Percentiles rank a stretch among this genome's conserved stretches.
phyloP scores from a whole-genome alignment of 2,113 vertebrate species.

The Tiliqua scincoides region DNA sequence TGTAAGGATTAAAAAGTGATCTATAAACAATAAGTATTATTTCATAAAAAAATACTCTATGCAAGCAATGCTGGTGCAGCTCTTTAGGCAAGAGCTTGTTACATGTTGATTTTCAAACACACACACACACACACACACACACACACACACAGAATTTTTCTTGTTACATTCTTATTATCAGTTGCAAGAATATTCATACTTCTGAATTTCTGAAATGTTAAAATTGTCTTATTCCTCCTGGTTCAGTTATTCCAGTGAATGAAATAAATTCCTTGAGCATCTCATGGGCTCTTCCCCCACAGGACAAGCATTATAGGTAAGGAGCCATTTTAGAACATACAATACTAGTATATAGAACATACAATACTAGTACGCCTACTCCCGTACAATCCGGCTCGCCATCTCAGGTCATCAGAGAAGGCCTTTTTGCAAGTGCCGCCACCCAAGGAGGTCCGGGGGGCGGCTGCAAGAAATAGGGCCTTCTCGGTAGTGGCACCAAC shows the following conservation, averaged over 20 bases:
- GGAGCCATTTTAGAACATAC: not conserved
- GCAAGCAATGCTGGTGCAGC: not conserved
- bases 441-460: no score
- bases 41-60: not conserved
- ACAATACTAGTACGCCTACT: no score
- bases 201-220: not conserved
- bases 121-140: no score
- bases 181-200: not conserved
- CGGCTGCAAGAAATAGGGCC: no score
- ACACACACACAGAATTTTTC: not conserved
- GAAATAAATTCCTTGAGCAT: constrained; percentile 87
- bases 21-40: not conserved
- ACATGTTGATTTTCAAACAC: not conserved
- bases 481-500: no score
- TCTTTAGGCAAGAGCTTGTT: not conserved
- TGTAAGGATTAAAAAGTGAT: constrained; percentile 27
- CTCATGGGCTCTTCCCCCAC: constrained; percentile 85
- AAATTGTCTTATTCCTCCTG: constrained; percentile 51
- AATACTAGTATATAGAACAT: no score
- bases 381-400: no score
- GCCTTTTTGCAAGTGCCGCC: no score
- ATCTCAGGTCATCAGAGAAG: no score
- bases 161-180: not conserved
- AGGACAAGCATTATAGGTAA: constrained; percentile 88
- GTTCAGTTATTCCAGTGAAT: constrained; percentile 86